These are phyloP conservation scores for Drosophila pachea DNA, from an alignment of 1,140 invertebrate species.

Conservation along the genomic window DNA sequence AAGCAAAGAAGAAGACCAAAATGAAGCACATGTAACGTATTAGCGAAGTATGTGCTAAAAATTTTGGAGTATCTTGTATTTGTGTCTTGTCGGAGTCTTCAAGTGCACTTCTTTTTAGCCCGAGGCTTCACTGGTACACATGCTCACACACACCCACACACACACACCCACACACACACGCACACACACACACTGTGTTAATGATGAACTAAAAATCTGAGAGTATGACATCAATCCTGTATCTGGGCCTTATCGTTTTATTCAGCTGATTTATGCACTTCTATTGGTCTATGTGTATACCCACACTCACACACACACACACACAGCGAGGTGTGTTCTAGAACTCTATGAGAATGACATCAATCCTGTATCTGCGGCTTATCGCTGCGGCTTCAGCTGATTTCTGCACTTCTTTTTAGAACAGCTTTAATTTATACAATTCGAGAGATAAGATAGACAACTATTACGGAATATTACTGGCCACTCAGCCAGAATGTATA, in stretches of 20 bases:
- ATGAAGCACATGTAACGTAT: constrained; percentile 26
- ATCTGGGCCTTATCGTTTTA: constrained; percentile 36
- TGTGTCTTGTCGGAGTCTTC: too few species aligned
- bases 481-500: constrained; percentile 31
- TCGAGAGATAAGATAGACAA: constrained; percentile 43
- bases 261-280: constrained; percentile 4
- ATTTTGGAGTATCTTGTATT: too few species aligned
- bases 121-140: too few species aligned
- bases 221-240: constrained; percentile 52
- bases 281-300: too few species aligned
- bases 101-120: too few species aligned
- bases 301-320: too few species aligned
- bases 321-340: constrained; percentile 6
- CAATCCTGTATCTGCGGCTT: constrained; percentile 50
- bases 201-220: constrained; percentile 13
- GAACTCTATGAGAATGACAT: constrained; percentile 39
- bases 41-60: neutral
- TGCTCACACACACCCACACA: too few species aligned
- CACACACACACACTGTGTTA: neutral
- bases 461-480: constrained; percentile 36
- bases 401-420: constrained; percentile 4
- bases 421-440: constrained; percentile 1
- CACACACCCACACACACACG: too few species aligned
- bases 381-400: constrained; percentile 19
- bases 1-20: neutral